Conservation (phyloP, 2,113 vertebrate genomes). For the Ornithorhynchus anatinus region DNA sequence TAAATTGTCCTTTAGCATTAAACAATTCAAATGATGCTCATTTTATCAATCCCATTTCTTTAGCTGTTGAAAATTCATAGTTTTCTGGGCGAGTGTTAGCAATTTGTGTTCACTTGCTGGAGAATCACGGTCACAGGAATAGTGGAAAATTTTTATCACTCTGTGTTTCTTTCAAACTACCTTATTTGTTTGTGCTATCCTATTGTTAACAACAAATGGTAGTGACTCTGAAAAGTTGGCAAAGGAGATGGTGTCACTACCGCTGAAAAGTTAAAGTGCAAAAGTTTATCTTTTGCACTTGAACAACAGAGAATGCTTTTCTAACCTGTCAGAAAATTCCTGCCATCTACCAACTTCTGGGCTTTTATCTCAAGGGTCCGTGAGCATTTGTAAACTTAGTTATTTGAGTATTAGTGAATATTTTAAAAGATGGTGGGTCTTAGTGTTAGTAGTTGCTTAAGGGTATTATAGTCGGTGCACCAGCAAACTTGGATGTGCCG, state of each 20-base stretch:
- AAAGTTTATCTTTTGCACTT: too few species aligned
- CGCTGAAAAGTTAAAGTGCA: too few species aligned
- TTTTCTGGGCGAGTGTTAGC: background rate
- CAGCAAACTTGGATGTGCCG: background rate
- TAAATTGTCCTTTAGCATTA: too few species aligned
- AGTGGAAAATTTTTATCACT: background rate
- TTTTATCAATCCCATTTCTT: too few species aligned
- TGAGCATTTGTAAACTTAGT: background rate
- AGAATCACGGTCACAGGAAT: background rate
- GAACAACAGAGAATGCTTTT: too few species aligned
- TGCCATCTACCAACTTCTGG: background rate
- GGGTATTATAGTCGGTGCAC: background rate
- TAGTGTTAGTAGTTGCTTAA: background rate
- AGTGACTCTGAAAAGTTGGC: background rate
- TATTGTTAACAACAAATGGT: background rate
- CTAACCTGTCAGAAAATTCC: constrained; percentile 7
- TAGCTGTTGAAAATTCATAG: background rate
- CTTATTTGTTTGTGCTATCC: background rate
- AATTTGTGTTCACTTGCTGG: background rate
- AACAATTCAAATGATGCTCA: too few species aligned
- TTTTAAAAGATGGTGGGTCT: background rate
- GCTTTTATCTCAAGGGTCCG: background rate
- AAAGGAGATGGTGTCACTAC: background rate
- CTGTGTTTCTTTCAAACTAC: background rate
- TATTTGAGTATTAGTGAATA: background rate